Percentiles rank a stretch among this genome's conserved stretches.
These are phyloP conservation scores for Neotoma lepida DNA, from an alignment of 2,113 vertebrate genomes.

Conservation along the genomic window DNA sequence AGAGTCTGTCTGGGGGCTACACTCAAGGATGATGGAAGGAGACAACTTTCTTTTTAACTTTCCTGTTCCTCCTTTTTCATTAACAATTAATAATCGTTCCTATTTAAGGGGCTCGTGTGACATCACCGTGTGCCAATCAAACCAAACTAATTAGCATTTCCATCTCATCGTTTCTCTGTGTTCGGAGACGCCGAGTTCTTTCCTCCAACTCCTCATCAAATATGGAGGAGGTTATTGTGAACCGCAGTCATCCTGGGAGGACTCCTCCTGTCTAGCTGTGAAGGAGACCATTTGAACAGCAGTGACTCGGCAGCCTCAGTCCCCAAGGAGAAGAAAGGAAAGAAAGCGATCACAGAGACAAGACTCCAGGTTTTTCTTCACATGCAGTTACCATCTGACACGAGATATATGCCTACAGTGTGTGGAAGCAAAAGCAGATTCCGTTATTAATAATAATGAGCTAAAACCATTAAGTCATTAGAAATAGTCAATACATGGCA, in stretches of 20 bases:
- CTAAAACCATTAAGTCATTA: not conserved
- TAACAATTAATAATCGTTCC: not conserved
- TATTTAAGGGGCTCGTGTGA: not conserved
- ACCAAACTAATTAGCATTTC: not conserved
- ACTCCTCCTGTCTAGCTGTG: not conserved
- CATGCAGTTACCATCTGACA: not conserved
- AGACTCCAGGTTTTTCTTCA: not conserved
- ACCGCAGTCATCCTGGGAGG: not conserved
- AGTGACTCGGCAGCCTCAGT: not conserved
- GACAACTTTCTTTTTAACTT: not conserved
- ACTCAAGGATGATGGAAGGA: not conserved
- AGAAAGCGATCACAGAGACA: not conserved
- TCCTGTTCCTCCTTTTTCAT: not conserved
- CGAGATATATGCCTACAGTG: not conserved
- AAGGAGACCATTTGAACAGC: conserved; percentile 8
- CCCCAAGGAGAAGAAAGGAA: not conserved
- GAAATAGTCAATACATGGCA: not conserved
- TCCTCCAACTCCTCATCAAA: not conserved
- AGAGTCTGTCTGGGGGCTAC: not conserved
- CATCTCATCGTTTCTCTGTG: not conserved
- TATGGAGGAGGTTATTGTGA: not conserved
- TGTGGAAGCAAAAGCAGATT: not conserved
- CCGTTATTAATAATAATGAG: not conserved
- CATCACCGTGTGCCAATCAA: not conserved
- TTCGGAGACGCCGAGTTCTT: not conserved